Percentiles rank a stretch among this genome's conserved stretches.
Evolutionary conservation across 2,113 vertebrate genomes (phyloP).

Genomic region (Vireo altiloquus): DNA sequence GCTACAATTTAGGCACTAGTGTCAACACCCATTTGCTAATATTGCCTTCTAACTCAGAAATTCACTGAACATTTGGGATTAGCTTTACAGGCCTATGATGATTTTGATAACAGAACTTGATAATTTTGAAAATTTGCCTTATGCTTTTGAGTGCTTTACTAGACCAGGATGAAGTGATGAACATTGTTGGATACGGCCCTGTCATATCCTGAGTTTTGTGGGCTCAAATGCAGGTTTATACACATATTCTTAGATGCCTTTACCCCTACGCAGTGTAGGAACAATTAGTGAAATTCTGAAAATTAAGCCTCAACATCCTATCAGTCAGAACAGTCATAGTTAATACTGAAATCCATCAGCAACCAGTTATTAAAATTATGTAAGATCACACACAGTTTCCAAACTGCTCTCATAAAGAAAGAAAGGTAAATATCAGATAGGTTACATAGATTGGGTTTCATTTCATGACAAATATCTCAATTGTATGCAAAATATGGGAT

Average conservation of each 20-base stretch:
- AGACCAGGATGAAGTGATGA: neutral
- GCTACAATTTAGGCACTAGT: neutral
- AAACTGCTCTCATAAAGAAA: slow-evolving; percentile 46
- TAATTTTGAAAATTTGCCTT: neutral
- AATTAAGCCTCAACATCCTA: slow-evolving; percentile 15
- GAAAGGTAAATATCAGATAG: slow-evolving; percentile 49
- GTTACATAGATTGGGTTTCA: neutral
- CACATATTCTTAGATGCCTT: slow-evolving; percentile 29
- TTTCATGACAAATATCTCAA: slow-evolving; percentile 42
- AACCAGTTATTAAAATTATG: slow-evolving; percentile 59
- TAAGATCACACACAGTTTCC: slow-evolving; percentile 60
- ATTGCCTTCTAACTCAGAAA: neutral
- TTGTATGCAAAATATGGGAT: slow-evolving; percentile 35
- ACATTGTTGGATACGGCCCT: neutral
- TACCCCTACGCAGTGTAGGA: neutral
- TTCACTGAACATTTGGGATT: neutral
- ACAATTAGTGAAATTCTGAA: slow-evolving; percentile 39
- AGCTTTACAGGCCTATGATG: neutral
- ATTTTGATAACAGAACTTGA: neutral
- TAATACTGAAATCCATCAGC: slow-evolving; percentile 54
- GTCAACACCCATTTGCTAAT: neutral
- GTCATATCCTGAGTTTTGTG: neutral
- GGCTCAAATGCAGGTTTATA: slow-evolving; percentile 32
- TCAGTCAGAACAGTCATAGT: slow-evolving; percentile 22
- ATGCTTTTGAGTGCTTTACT: neutral